Base-by-base conservation (phyloP, 2,888 invertebrate genomes). In the Platycheirus albimanus region DNA sequence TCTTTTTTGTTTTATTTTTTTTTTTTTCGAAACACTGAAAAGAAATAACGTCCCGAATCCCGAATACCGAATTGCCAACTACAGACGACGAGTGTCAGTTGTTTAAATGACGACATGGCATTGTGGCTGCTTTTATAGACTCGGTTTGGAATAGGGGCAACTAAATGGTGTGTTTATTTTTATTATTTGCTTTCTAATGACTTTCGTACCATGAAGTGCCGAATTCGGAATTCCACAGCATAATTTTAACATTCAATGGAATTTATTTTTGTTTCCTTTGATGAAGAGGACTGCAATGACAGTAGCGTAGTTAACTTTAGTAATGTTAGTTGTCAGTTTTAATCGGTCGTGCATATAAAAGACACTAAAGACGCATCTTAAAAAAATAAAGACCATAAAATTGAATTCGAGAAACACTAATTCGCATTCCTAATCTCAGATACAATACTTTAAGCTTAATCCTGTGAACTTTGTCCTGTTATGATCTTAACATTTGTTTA, bases 121-220 rank as follows among this genome's bases (percentile, higher is more conserved):
- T 41, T 71, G 66, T 61, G 49, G 77, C 49, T 84, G 86, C 88
- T 90, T 90, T 88, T 90, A 90, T 90, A 90, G 90, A 88, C 88
- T 89, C 87, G 87, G 85, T 83, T 77, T 66, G 64, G 51, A 79
- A 56, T 58, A 71, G 70, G 83, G 72, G 51, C 49, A 63, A 17
- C 1, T 36, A 49, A 63, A 54, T 66, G 8, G 8, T 38, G 24
- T 24, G 15, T 52, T 47, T 71, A 70, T 47, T 47, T 45, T 45
- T 36, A 45, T 52, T 43, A 49, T 49, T 61, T 45, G 36, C 66
- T 66, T 87, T 87, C 87, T 89, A 89, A 90, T 89, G 87, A 87
- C 85, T 89, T 89, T 87, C 88, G 90, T 90, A 88, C 89, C 90
- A 89, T 88, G 87, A 75, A 86, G 89, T 89, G 86, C 88, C 86